Evolutionary conservation across 1,140 invertebrate species (phyloP), one percentile per base, ranked within the genome.

Genomic region (Sarcophaga peregrina): DNA sequence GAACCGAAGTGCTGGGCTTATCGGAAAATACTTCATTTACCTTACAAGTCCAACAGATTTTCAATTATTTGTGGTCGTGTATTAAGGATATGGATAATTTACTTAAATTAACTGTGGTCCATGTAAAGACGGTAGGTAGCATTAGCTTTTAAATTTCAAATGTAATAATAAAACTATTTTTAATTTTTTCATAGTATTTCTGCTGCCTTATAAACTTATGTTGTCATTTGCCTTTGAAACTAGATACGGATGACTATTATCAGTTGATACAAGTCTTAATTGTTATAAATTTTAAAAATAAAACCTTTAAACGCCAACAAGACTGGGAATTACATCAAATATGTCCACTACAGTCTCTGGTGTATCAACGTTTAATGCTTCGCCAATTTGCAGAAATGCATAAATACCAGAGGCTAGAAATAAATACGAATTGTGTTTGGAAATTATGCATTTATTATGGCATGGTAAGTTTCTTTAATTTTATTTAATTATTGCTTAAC

Each of bases 361-460:
- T 62, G 45, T 81, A 81, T 68, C 46, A 81, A 58, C 37, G 52
- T 52, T 8, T 62, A 11, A 81, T 81, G 80, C 46, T 81, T n/a
- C 8, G 37, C 45, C 80, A 81, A 58, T 81, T 81, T 72, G 9
- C 62, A 3, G 37, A 72, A 46, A 17, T 81, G 25, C 80, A 81
- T 68, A 72, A 46, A 37, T 46, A 62, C 15, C 37, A 62, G 68
- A 54, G 50, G 8, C n/a, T 81, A 11, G 8, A 62, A 81, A 46
- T 81, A 6, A 37, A 62, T 11, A 52, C 52, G 1, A 54, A 81
- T n/a, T 46, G 37, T 0, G 80, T 81, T 5, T 81, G 80, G 80
- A 81, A 81, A 81, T 45, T 81, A 10, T 81, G 80, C 68, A 68
- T 81, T 58, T 58, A 46, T 72, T 81, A 81, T 48, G 80, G 80